phyloP scores from a whole-genome alignment of 1,140 invertebrate species.

The Trachymyrmex cornetzi region DNA sequence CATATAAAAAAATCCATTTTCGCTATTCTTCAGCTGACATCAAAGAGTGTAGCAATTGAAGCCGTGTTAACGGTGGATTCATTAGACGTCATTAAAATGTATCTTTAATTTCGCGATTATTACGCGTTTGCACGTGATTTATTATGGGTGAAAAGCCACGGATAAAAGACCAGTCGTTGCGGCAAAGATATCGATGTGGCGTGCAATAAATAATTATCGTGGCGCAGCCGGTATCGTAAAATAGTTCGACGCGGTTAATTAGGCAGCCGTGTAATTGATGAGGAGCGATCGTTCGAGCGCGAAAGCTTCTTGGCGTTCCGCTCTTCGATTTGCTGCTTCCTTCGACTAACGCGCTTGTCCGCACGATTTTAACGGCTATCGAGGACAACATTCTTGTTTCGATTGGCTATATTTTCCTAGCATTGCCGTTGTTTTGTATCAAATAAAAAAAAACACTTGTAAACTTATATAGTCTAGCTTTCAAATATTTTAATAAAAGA shows the following conservation, averaged over 20 bases:
- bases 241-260: conserved; percentile 66
- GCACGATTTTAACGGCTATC: conserved; percentile 52
- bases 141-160: conserved; percentile 49
- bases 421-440: neutral
- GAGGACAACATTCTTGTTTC: conserved; percentile 37
- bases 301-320: conserved; percentile 49
- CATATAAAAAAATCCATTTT: neutral
- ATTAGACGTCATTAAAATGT: conserved; percentile 26
- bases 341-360: conserved; percentile 37
- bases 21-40: neutral
- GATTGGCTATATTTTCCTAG: conserved; percentile 22
- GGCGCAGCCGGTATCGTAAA: conserved; percentile 57
- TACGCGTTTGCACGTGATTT: conserved; percentile 42
- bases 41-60: neutral
- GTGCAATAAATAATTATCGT: conserved; percentile 64
- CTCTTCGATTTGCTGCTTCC: conserved; percentile 52
- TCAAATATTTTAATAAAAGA: neutral
- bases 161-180: conserved; percentile 47
- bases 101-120: conserved; percentile 60
- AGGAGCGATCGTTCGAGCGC: conserved; percentile 59
- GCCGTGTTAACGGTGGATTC: conserved; percentile 33
- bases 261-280: conserved; percentile 68
- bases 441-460: neutral
- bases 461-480: neutral
- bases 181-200: conserved; percentile 57